Evolutionary conservation across 2,797 vertebrate genomes (phyloP).

Genomic region (Triplophysa bombifrons): DNA sequence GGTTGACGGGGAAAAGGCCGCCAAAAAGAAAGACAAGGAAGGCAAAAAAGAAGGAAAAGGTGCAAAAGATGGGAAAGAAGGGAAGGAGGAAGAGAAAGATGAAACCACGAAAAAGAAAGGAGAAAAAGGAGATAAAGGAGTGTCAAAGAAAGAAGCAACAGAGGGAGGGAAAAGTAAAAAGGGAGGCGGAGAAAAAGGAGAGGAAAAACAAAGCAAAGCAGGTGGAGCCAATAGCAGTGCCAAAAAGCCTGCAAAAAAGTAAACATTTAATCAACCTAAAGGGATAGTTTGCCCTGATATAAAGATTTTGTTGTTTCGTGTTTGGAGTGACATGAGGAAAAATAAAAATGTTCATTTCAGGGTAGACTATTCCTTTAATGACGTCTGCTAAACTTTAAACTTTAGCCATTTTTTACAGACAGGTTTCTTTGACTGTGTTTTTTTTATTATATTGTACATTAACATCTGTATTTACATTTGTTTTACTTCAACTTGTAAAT

Average conservation of each 20-base stretch:
- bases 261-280: slow-evolving; percentile 54
- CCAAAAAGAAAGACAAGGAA: slow-evolving; percentile 77
- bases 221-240: slow-evolving; percentile 70
- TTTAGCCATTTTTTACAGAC: slow-evolving; percentile 8
- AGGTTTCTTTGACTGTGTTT: slow-evolving; percentile 48
- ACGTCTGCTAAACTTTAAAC: slow-evolving; percentile 44
- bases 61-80: slow-evolving; percentile 71
- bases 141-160: slow-evolving; percentile 58
- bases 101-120: slow-evolving; percentile 63
- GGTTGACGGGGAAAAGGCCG: slow-evolving; percentile 77
- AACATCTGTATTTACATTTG: slow-evolving; percentile 8
- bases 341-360: neutral
- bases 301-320: neutral
- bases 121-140: slow-evolving; percentile 52
- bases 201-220: slow-evolving; percentile 51
- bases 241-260: slow-evolving; percentile 74
- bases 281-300: neutral
- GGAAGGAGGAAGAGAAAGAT: slow-evolving; percentile 64
- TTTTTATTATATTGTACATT: slow-evolving; percentile 32
- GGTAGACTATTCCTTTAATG: slow-evolving; percentile 13
- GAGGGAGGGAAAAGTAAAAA: slow-evolving; percentile 53
- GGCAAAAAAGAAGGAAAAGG: slow-evolving; percentile 76
- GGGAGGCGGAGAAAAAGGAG: slow-evolving; percentile 54
- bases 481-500: slow-evolving; percentile 50
- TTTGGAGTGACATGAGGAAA: neutral